Evolutionary conservation across 1,140 invertebrate species (phyloP).

Genomic region (Cheumatopsyche charites): DNA sequence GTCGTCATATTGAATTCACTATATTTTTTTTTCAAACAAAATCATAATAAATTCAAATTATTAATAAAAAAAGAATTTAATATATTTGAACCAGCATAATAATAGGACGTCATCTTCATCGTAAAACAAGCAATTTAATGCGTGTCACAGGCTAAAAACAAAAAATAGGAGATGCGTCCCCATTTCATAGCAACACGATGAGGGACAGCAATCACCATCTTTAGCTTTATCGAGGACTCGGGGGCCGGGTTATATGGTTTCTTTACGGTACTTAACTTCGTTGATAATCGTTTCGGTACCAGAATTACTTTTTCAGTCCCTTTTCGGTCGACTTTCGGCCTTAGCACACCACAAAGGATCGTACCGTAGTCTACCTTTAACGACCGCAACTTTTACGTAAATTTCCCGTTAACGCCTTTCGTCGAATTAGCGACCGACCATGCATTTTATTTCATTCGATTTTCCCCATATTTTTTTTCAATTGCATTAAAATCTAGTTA

Average conservation of each 20-base stretch:
- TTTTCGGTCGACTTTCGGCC: slow-evolving; percentile 15
- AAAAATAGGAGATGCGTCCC: neutral
- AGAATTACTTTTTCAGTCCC: slow-evolving; percentile 37
- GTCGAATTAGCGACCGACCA: slow-evolving; percentile 19
- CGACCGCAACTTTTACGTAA: slow-evolving; percentile 32
- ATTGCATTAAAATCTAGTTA: no score
- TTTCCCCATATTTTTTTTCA: no score
- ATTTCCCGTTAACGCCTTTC: slow-evolving; percentile 31
- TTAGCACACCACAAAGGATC: slow-evolving; percentile 20
- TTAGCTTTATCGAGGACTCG: slow-evolving; percentile 32
- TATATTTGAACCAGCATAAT: neutral
- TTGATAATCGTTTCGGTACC: slow-evolving; percentile 38
- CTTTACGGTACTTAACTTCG: slow-evolving; percentile 39
- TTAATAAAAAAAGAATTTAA: neutral
- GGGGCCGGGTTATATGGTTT: slow-evolving; percentile 32
- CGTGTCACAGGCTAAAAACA: neutral
- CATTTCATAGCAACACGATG: neutral
- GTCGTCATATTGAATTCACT: neutral
- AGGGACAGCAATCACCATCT: slow-evolving; percentile 20
- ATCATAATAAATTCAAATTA: neutral
- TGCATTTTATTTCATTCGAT: neutral
- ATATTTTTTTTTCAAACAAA: neutral
- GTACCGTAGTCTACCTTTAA: slow-evolving; percentile 11
- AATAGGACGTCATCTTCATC: neutral
- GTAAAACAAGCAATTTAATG: slow-evolving; percentile 29